These are phyloP conservation scores for Turdus rufiventris DNA, from an alignment of 2,113 vertebrate species.

Conservation along the genomic window DNA sequence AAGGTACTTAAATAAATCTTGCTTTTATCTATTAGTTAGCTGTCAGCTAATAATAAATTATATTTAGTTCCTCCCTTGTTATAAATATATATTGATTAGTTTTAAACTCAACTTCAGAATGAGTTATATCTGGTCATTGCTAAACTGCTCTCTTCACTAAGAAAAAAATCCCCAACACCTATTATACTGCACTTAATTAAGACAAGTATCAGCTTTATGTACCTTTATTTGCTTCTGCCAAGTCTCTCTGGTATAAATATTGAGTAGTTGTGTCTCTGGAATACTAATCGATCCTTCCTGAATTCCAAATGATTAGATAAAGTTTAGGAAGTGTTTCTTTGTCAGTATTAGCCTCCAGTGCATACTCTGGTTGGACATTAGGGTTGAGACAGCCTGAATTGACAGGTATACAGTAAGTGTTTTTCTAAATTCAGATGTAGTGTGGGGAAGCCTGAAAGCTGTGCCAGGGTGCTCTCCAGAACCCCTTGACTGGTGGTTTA, in stretches of 20 bases:
- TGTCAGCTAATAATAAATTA: slow-evolving; percentile 60
- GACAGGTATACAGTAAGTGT: slow-evolving; percentile 51
- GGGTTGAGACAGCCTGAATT: slow-evolving; percentile 66
- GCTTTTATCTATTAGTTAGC: slow-evolving; percentile 63
- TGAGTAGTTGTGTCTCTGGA: slow-evolving; percentile 70
- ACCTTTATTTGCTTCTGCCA: slow-evolving; percentile 78
- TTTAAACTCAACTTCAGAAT: slow-evolving; percentile 75
- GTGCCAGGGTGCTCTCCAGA: not conserved
- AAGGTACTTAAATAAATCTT: slow-evolving; percentile 50
- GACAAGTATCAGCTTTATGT: slow-evolving; percentile 77
- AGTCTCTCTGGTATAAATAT: slow-evolving; percentile 82
- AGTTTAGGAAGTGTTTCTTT: slow-evolving; percentile 82
- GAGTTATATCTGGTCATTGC: slow-evolving; percentile 75
- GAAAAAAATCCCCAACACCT: slow-evolving; percentile 60
- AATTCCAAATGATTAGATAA: slow-evolving; percentile 81
- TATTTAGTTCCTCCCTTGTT: slow-evolving; percentile 54
- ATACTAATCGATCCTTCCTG: slow-evolving; percentile 83
- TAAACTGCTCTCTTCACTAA: slow-evolving; percentile 75
- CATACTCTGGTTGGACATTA: slow-evolving; percentile 51
- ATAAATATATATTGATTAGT: slow-evolving; percentile 84
- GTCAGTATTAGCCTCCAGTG: slow-evolving; percentile 7
- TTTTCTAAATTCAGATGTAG: slow-evolving; percentile 75
- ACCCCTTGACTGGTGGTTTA: not conserved
- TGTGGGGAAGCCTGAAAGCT: slow-evolving; percentile 48
- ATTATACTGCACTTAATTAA: slow-evolving; percentile 87